Conservation (phyloP, 2,797 vertebrate genomes). For the Brotogeris chrysoptera region DNA sequence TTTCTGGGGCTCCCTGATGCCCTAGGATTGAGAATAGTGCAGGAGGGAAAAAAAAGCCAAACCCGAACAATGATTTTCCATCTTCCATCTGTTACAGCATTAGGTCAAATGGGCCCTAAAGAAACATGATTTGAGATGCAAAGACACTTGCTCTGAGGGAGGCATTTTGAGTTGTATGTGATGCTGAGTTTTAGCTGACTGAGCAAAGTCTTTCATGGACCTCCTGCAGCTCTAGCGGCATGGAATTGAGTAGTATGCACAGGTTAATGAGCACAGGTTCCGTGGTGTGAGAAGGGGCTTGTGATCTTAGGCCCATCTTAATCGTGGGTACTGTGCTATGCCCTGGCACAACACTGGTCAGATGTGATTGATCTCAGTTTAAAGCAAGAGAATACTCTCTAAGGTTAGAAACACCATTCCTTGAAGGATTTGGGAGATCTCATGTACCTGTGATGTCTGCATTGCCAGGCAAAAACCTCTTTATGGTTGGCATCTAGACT, state of each 20-base stretch:
- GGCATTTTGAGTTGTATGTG: not conserved
- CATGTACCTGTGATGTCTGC: not conserved
- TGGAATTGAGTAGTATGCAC: not conserved
- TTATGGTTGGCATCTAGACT: not conserved
- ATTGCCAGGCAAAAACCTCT: not conserved
- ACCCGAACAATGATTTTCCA: no score
- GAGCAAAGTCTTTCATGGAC: not conserved
- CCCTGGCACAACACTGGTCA: not conserved
- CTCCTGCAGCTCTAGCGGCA: not conserved
- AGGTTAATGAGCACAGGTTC: not conserved
- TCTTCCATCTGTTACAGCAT: not conserved
- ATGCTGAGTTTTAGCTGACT: not conserved
- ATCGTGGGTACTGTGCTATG: not conserved
- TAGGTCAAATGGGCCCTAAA: not conserved
- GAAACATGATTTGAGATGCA: not conserved
- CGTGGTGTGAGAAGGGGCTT: not conserved
- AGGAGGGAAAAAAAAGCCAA: not conserved
- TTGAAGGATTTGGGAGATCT: not conserved
- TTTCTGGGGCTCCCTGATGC: not conserved
- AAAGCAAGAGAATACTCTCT: not conserved
- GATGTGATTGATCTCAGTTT: not conserved
- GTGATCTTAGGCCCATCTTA: not conserved
- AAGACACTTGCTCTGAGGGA: not conserved
- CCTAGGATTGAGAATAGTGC: not conserved
- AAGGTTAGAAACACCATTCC: not conserved